A percentile compares a stretch with the other conserved stretches of the same genome.
Conservation (phyloP, 2,113 vertebrate species). For the Upupa epops region DNA sequence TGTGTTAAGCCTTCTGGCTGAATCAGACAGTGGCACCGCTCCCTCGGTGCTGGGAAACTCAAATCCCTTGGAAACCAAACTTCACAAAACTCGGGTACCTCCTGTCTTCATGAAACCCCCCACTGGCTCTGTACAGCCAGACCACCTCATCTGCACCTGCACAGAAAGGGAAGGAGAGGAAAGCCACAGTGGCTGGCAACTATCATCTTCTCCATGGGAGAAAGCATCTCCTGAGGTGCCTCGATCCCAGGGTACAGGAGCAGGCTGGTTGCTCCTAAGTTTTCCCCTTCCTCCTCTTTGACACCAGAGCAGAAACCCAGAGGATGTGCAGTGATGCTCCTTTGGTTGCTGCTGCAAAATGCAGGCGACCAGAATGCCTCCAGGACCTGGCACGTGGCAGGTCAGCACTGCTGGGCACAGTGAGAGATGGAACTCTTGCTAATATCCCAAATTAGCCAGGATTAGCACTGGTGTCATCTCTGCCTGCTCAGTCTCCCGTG, state of each 20-base stretch:
- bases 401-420: neutral
- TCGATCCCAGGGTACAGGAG: neutral
- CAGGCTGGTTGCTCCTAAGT: neutral
- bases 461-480: neutral
- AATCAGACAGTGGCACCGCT: neutral
- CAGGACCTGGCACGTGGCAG: neutral
- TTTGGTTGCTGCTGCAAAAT: neutral
- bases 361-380: neutral
- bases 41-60: neutral
- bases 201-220: neutral
- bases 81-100: neutral
- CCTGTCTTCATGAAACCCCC: neutral
- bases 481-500: neutral
- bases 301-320: neutral
- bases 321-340: neutral
- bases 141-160: neutral
- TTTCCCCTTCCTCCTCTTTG: neutral
- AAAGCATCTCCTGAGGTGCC: neutral
- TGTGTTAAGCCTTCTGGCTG: neutral
- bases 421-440: neutral
- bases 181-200: neutral
- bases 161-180: neutral
- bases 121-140: neutral
- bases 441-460: neutral
- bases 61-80: neutral